These are phyloP conservation scores for Pterostichus madidus DNA, from an alignment of 2,888 invertebrate genomes.

Conservation along the genomic window DNA sequence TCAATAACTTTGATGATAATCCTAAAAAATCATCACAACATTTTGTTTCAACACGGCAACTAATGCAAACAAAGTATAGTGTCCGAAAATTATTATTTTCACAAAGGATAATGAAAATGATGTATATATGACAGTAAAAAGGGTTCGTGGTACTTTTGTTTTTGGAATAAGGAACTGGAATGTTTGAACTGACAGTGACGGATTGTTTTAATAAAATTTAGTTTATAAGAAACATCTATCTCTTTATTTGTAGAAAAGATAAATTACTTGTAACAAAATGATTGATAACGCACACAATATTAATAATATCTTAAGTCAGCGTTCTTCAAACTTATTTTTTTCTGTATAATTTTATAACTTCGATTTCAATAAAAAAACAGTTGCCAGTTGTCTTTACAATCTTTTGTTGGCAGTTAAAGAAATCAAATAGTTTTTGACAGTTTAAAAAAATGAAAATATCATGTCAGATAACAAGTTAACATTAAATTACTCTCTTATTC, in stretches of 20 bases:
- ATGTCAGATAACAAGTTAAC: too few relatives aligned
- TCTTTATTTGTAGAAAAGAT: constrained; percentile 33
- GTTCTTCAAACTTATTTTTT: background rate
- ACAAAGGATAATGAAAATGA: background rate
- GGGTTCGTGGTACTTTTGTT: constrained; percentile 14
- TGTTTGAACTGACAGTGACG: constrained; percentile 7
- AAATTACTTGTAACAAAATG: constrained; percentile 25
- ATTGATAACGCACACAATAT: constrained; percentile 28
- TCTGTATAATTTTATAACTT: too few relatives aligned
- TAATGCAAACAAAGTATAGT: background rate
- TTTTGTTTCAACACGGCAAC: background rate
- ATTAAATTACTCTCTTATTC: too few relatives aligned
- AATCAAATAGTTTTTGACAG: too few relatives aligned
- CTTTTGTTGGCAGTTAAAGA: too few relatives aligned
- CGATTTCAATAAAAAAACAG: too few relatives aligned
- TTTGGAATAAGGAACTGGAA: constrained; percentile 23
- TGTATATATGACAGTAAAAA: background rate
- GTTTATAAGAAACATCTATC: constrained; percentile 46
- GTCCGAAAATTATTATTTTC: background rate
- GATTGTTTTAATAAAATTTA: constrained; percentile 46
- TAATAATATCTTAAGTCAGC: constrained; percentile 10
- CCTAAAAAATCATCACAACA: constrained; percentile 5
- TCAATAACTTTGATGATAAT: constrained; percentile 34
- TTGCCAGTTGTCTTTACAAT: too few relatives aligned
- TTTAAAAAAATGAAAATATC: too few relatives aligned